Conservation (phyloP, 2,113 vertebrate genomes). For the Vanacampus margaritifer region DNA sequence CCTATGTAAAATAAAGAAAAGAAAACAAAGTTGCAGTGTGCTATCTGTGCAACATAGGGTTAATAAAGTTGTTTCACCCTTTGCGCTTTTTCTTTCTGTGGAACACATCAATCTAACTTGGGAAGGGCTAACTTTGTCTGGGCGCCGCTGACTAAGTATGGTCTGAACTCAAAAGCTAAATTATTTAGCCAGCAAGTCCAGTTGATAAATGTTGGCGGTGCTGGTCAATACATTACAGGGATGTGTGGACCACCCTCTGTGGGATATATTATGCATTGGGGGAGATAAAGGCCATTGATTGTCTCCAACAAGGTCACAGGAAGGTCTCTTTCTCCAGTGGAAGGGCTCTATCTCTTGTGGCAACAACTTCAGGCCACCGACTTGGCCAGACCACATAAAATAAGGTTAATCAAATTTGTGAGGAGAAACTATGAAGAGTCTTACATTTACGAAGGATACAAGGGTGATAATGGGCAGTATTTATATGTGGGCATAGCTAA, state of each 20-base stretch:
- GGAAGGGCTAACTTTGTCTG: conserved; percentile 47
- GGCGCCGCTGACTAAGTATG: conserved; percentile 63
- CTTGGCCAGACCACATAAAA: conserved; percentile 50
- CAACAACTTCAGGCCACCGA: conserved; percentile 55
- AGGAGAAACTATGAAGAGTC: conserved; percentile 52
- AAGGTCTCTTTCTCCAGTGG: conserved; percentile 61
- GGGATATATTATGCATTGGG: conserved; percentile 74
- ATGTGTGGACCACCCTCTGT: conserved; percentile 66
- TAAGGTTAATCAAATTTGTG: conserved; percentile 62
- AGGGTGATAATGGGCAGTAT: conserved; percentile 60
- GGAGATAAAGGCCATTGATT: conserved; percentile 78
- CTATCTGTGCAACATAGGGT: conserved; percentile 30
- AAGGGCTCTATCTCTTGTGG: conserved; percentile 56
- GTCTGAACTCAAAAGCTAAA: conserved; percentile 71
- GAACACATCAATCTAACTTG: conserved; percentile 62
- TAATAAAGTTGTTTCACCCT: conserved; percentile 42
- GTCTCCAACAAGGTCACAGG: conserved; percentile 71
- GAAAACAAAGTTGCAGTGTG: background rate
- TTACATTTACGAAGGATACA: conserved; percentile 55
- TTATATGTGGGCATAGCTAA: conserved; percentile 65
- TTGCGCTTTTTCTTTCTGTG: conserved; percentile 33
- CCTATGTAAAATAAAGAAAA: background rate
- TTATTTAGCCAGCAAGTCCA: conserved; percentile 74
- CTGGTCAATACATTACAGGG: conserved; percentile 72
- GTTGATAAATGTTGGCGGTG: conserved; percentile 73